phyloP scores from a whole-genome alignment of 2,113 vertebrate species.

The Accipiter cooperii region DNA sequence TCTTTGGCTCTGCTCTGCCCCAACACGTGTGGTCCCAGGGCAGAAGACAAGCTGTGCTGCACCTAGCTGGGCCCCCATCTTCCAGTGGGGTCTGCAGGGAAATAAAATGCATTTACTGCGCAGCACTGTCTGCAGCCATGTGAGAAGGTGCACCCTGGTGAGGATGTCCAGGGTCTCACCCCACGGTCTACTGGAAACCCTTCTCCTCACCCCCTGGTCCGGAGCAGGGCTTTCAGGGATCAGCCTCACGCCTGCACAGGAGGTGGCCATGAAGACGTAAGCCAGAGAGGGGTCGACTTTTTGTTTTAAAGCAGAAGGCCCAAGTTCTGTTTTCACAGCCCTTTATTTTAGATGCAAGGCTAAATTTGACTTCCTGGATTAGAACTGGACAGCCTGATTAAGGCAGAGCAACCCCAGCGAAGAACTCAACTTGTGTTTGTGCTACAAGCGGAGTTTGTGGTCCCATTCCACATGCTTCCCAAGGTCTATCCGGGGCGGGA shows the following conservation, averaged over 20 bases:
- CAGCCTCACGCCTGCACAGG: background rate
- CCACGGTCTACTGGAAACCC: accelerated
- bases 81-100: background rate
- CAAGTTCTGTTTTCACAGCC: background rate
- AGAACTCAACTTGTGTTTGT: background rate
- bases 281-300: background rate
- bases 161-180: background rate
- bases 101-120: background rate
- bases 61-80: accelerated
- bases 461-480: background rate
- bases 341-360: background rate
- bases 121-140: background rate
- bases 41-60: background rate
- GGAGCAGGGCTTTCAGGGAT: background rate
- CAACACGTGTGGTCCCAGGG: accelerated
- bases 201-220: background rate
- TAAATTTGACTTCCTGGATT: background rate
- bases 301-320: background rate
- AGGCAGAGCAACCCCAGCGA: background rate
- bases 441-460: background rate
- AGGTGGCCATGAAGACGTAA: background rate
- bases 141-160: background rate
- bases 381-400: background rate
- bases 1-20: background rate
- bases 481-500: accelerated